Conservation (phyloP, 2,113 vertebrate genomes). For the Aspidoscelis tigris region DNA sequence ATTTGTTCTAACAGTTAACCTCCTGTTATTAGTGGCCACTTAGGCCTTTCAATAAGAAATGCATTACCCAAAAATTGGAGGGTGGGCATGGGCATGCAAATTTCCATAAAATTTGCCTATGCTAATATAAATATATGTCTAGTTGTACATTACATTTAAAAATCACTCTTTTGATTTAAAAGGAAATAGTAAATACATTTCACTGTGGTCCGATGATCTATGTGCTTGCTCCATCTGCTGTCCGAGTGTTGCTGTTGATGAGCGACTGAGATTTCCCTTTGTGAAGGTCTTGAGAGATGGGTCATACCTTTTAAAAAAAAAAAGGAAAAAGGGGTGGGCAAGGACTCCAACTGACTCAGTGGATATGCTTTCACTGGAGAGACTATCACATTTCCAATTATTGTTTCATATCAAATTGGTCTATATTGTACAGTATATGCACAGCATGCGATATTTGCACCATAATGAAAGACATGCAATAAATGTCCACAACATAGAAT, state of each 20-base stretch:
- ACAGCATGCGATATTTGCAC: background rate
- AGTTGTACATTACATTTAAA: background rate
- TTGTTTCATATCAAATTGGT: background rate
- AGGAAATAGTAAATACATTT: background rate
- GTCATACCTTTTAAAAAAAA: no score
- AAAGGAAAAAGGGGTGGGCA: background rate
- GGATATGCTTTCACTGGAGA: background rate
- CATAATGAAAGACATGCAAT: background rate
- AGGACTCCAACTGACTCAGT: no score
- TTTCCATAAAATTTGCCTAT: background rate
- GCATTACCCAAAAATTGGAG: background rate
- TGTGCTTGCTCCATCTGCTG: background rate
- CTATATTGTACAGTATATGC: background rate
- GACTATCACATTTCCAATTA: background rate
- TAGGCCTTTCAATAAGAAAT: background rate
- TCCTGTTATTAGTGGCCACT: background rate
- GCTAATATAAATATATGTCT: background rate
- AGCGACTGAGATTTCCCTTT: no score
- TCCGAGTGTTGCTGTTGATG: no score
- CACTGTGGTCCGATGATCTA: background rate
- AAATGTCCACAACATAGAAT: background rate
- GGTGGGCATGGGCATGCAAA: background rate
- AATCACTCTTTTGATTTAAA: background rate
- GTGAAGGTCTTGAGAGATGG: no score
- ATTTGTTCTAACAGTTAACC: background rate